Evolutionary conservation across 2,113 vertebrate species (phyloP).

Genomic region (Taurulus bubalis): DNA sequence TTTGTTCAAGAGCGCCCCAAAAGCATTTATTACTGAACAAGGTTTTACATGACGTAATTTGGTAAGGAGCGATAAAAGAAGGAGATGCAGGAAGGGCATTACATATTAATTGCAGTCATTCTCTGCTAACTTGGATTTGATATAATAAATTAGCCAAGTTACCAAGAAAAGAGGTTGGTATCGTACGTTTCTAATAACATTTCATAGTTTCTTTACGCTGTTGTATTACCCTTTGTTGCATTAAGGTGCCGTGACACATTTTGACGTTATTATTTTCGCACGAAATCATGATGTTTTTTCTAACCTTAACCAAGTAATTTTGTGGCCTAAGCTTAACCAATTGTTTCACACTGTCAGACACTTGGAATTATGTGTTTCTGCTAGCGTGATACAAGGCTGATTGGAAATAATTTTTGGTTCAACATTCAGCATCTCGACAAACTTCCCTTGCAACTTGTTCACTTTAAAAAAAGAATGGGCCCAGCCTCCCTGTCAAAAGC

Average conservation of each 20-base stretch:
- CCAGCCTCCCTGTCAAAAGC: conserved; percentile 46
- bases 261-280: background rate
- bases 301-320: background rate
- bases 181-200: background rate
- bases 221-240: background rate
- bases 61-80: conserved; percentile 7
- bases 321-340: background rate
- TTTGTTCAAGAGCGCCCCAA: conserved; percentile 20
- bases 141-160: background rate
- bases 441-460: background rate
- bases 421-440: conserved; percentile 10
- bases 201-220: background rate
- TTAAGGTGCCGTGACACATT: no score
- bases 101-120: conserved; percentile 23
- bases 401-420: background rate
- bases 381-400: background rate
- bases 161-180: background rate
- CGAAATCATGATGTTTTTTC: background rate
- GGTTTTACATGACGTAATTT: conserved; percentile 46
- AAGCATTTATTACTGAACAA: conserved; percentile 5
- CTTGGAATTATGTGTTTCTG: background rate
- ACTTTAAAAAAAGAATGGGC: conserved; percentile 15
- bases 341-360: background rate
- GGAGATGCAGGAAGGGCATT: background rate
- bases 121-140: conserved; percentile 7